Conservation (phyloP, 2,113 vertebrate species). For the Eretmochelys imbricata region DNA sequence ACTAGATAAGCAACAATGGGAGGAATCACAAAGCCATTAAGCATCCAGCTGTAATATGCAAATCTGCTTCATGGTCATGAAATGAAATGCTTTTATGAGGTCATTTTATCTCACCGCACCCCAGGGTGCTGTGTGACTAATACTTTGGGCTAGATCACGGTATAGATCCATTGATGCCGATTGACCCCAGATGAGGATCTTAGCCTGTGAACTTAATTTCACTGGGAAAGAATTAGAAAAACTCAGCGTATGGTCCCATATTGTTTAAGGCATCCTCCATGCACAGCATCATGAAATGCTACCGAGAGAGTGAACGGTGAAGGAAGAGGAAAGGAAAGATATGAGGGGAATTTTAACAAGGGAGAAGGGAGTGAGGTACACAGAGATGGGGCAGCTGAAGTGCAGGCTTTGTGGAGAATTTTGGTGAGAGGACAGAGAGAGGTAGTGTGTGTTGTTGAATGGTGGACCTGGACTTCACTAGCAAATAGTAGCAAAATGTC, state of each 20-base stretch:
- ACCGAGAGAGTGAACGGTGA: neutral
- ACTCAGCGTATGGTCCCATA: fast-evolving
- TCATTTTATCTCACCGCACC: constrained; percentile 17
- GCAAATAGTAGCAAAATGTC: neutral
- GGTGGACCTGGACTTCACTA: neutral
- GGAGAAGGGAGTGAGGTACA: neutral
- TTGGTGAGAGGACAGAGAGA: neutral
- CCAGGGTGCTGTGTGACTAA: neutral
- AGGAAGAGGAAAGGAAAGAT: neutral
- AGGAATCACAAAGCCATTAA: constrained; percentile 66
- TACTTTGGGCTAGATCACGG: too few species aligned
- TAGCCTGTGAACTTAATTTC: neutral
- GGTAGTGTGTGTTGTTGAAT: too few species aligned
- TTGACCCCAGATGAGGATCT: too few species aligned
- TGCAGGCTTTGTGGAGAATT: neutral
- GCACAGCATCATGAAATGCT: neutral
- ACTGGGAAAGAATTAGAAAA: neutral
- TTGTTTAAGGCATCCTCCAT: neutral
- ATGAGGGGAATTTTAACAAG: neutral
- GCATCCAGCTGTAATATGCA: constrained; percentile 62
- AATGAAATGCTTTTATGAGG: constrained; percentile 52
- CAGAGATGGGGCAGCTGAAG: neutral
- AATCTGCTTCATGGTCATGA: constrained; percentile 57
- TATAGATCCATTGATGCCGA: too few species aligned
- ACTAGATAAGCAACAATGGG: constrained; percentile 68